Percentiles rank a stretch among this genome's conserved stretches.
Conservation (phyloP, 2,888 invertebrate genomes). For the Catocala fraxini region DNA sequence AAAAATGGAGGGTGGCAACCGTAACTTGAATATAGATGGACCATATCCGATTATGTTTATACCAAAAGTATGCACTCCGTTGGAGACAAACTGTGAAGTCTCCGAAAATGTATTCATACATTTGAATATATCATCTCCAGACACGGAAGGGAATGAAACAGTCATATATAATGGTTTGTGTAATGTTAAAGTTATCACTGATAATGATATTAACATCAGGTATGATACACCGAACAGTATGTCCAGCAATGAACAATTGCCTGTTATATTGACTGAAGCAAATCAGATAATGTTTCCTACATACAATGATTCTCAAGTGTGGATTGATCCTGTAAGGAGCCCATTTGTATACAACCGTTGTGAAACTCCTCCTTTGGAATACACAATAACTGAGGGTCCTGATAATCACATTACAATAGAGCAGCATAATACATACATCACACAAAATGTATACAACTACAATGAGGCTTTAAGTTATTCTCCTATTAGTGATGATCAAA, state of each 20-base stretch:
- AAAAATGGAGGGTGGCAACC: conserved; percentile 65
- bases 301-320: conserved; percentile 71
- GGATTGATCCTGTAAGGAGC: conserved; percentile 77
- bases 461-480: conserved; percentile 62
- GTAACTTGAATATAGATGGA: conserved; percentile 52
- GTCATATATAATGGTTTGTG: conserved; percentile 74
- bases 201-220: conserved; percentile 53
- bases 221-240: conserved; percentile 30
- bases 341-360: conserved; percentile 75
- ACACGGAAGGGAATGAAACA: conserved; percentile 69
- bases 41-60: conserved; percentile 71
- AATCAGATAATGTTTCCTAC: conserved; percentile 54
- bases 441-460: conserved; percentile 74
- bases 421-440: conserved; percentile 75
- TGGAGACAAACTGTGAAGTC: conserved; percentile 67
- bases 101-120: conserved; percentile 73
- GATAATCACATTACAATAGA: conserved; percentile 67
- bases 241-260: conserved; percentile 47
- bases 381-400: conserved; percentile 60
- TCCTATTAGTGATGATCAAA: conserved; percentile 59
- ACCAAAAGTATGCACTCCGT: conserved; percentile 70
- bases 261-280: conserved; percentile 58
- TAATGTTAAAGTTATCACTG: conserved; percentile 72
- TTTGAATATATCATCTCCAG: conserved; percentile 68
- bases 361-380: conserved; percentile 58